Evolutionary conservation across 2,888 invertebrate genomes (phyloP).

Genomic region (Cephonodes hylas): DNA sequence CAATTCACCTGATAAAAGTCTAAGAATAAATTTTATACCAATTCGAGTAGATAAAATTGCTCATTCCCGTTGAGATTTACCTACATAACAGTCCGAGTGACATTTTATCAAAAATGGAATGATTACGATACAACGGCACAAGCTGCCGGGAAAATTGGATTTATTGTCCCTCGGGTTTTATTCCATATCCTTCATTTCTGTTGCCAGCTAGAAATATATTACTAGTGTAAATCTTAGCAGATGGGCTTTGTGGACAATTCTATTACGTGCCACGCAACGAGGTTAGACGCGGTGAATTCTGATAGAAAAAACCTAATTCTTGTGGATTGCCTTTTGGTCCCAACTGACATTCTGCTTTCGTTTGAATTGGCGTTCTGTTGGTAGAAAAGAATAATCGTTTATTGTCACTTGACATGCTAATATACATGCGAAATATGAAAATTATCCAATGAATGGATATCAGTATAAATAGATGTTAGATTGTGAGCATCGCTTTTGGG

Average conservation of each 20-base stretch:
- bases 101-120: slow-evolving; percentile 6
- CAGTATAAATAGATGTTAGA: too few species aligned
- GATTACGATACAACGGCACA: neutral
- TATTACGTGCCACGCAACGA: neutral
- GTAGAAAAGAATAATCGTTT: too few species aligned
- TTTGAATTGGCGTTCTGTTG: neutral
- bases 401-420: too few species aligned
- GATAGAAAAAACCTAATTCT: neutral
- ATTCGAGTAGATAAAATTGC: neutral
- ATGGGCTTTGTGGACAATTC: neutral
- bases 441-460: too few species aligned
- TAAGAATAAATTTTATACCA: neutral
- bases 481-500: too few species aligned
- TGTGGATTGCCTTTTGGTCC: neutral
- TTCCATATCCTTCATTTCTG: slow-evolving; percentile 14
- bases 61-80: neutral
- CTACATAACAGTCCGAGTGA: neutral
- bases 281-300: neutral
- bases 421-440: too few species aligned
- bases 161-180: slow-evolving; percentile 15
- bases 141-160: slow-evolving; percentile 13
- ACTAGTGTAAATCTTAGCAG: slow-evolving; percentile 1
- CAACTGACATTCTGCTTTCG: neutral
- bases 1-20: too few species aligned
- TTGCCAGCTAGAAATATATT: slow-evolving; percentile 4